Evolutionary conservation across 2,888 invertebrate species (phyloP), one percentile per base, ranked within the genome.

Genomic region (Pyrrhosoma nymphula): DNA sequence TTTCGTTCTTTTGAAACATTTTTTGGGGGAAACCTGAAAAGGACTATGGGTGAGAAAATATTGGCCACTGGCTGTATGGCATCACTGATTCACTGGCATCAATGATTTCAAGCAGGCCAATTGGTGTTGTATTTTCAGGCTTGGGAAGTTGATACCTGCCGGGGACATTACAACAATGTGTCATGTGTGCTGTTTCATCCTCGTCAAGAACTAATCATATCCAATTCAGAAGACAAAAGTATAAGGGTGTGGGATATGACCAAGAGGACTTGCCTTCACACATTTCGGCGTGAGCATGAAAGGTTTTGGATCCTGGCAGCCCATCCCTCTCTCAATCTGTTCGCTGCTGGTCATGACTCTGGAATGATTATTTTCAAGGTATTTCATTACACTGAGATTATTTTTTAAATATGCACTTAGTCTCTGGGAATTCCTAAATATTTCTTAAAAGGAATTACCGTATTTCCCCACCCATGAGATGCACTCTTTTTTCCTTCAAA

Each of bases 111-210:
- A 60, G 60, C 10, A 60, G 20, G 20, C 16, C 60, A 60, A 20
- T 60, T 60, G 2, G 6, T 60, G 16, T 60, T 56, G 20, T 56
- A 20, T 95, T 96, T 96, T 0, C 96, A 98, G 97, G 99, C 99
- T 0, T 99, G 99, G 99, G 99, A 99, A 97, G 99, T 99, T 89
- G 99, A 99, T 97, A 99, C 99, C 0, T 99, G 99, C 96, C 98
- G 99, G n/a, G 99, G 99, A 0, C 99, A 99, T 97, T 99, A 99
- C 97, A 99, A 99, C 97, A 99, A 99, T 97, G 99, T 99, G 3
- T 99, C 99, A 0, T 99, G 99, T 96, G 99, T 99, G 0, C 97
- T 99, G 90, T 99, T 99, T 97, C 99, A 99, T 97, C 99, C 99
- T 0, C 98, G 99, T 35, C 99, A 99, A 97, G 99, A 99, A 96